Conservation (phyloP, 1,140 invertebrate species). For the Vanessa atalanta region DNA sequence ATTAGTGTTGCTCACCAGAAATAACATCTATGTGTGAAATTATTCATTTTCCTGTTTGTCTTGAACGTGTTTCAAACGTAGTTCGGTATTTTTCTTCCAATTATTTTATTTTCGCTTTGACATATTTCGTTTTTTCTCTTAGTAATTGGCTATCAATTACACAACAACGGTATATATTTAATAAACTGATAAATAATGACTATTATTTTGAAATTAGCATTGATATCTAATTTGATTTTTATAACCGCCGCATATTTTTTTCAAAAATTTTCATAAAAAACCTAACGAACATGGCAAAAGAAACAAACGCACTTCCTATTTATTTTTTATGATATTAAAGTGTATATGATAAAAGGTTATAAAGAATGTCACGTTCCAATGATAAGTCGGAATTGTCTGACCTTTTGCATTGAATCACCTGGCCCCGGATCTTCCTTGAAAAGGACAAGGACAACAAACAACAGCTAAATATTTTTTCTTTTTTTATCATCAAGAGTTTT, state of each 20-base stretch:
- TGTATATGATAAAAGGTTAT: slow-evolving; percentile 2
- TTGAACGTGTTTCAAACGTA: slow-evolving; percentile 22
- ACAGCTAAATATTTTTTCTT: background rate
- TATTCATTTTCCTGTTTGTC: slow-evolving; percentile 40
- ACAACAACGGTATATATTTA: background rate
- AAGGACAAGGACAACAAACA: slow-evolving; percentile 15
- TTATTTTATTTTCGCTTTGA: background rate
- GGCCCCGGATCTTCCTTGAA: slow-evolving; percentile 21
- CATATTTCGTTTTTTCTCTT: background rate
- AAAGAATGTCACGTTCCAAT: slow-evolving; percentile 18
- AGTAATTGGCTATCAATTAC: background rate
- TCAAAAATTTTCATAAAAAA: background rate
- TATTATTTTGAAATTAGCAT: background rate
- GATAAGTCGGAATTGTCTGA: slow-evolving; percentile 15
- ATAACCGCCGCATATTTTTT: background rate
- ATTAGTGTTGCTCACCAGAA: slow-evolving; percentile 32
- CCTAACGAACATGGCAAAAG: background rate
- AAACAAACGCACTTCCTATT: background rate
- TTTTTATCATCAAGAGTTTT: slow-evolving; percentile 1
- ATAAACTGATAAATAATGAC: background rate
- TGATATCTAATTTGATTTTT: background rate
- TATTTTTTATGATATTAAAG: background rate
- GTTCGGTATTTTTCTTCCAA: slow-evolving; percentile 10
- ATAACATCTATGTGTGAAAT: slow-evolving; percentile 36
- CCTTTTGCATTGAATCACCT: slow-evolving; percentile 16